Percentiles rank a stretch among this genome's conserved stretches.
Evolutionary conservation across 2,888 invertebrate species (phyloP).

Genomic region (Apodemia mormo): DNA sequence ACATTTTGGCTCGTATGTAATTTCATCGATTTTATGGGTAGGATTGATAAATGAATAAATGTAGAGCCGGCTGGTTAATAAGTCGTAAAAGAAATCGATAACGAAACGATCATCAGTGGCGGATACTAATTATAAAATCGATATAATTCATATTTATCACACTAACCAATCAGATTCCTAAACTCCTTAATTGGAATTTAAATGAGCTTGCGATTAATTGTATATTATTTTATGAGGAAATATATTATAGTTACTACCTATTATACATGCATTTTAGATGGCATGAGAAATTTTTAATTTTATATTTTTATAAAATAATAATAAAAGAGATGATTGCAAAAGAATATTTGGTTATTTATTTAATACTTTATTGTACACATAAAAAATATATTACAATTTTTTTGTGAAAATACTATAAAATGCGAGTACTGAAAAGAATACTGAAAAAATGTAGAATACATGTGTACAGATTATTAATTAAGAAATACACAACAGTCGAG

Average conservation of each 20-base stretch:
- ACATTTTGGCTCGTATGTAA: neutral
- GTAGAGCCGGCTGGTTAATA: neutral
- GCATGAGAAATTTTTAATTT: neutral
- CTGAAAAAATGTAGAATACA: too few species aligned
- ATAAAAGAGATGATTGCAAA: too few species aligned
- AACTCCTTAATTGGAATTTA: slow-evolving; percentile 2
- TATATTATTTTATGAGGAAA: neutral
- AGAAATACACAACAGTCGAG: too few species aligned
- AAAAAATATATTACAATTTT: too few species aligned
- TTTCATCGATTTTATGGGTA: neutral
- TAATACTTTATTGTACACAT: too few species aligned
- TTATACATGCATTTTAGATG: neutral
- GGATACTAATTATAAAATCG: slow-evolving; percentile 13
- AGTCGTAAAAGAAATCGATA: neutral
- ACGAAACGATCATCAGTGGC: neutral
- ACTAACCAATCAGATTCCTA: neutral
- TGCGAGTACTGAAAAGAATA: too few species aligned
- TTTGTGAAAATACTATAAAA: too few species aligned
- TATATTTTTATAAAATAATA: neutral
- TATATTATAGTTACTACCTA: neutral
- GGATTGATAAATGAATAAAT: neutral
- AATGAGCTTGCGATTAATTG: neutral
- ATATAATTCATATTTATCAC: slow-evolving; percentile 12
- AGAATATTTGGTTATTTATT: too few species aligned
- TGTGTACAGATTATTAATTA: too few species aligned